Conservation (phyloP, 2,888 invertebrate genomes). For the Portevinia maculata region DNA sequence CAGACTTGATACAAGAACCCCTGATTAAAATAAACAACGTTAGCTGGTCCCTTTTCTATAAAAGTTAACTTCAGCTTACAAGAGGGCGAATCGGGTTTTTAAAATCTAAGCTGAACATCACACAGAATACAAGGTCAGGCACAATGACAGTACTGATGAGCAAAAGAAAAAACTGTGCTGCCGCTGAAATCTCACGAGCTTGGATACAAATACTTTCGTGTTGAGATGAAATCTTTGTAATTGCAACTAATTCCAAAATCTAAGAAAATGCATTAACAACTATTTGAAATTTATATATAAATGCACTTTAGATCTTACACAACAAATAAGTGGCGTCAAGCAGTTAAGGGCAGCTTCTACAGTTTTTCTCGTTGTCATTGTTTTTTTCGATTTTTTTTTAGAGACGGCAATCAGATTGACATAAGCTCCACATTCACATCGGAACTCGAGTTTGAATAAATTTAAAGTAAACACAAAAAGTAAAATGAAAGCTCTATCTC, state of each 20-base stretch:
- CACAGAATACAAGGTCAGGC: slow-evolving; percentile 29
- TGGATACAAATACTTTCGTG: slow-evolving; percentile 57
- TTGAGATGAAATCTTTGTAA: not conserved
- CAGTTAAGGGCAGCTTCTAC: slow-evolving; percentile 11
- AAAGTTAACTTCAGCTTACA: slow-evolving; percentile 15
- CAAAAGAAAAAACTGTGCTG: slow-evolving; percentile 7
- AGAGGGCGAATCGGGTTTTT: slow-evolving; percentile 21
- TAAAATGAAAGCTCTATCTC: too few relatives aligned
- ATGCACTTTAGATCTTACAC: slow-evolving; percentile 8
- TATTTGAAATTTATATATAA: not conserved
- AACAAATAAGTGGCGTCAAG: slow-evolving; percentile 11
- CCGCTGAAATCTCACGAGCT: slow-evolving; percentile 38
- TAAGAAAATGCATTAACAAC: not conserved
- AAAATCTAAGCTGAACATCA: slow-evolving; percentile 10
- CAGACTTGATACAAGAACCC: slow-evolving; percentile 44
- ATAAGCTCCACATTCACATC: too few relatives aligned
- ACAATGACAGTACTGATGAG: slow-evolving; percentile 12
- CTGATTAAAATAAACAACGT: slow-evolving; percentile 39
- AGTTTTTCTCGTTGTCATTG: too few relatives aligned
- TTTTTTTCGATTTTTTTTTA: too few relatives aligned
- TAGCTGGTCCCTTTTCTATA: not conserved
- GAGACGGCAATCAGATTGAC: too few relatives aligned
- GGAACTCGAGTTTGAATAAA: too few relatives aligned
- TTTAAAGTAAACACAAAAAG: too few relatives aligned
- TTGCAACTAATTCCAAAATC: slow-evolving; percentile 34